These are phyloP conservation scores for Drosophila robusta DNA, from an alignment of 2,888 invertebrate species.

Conservation along the genomic window DNA sequence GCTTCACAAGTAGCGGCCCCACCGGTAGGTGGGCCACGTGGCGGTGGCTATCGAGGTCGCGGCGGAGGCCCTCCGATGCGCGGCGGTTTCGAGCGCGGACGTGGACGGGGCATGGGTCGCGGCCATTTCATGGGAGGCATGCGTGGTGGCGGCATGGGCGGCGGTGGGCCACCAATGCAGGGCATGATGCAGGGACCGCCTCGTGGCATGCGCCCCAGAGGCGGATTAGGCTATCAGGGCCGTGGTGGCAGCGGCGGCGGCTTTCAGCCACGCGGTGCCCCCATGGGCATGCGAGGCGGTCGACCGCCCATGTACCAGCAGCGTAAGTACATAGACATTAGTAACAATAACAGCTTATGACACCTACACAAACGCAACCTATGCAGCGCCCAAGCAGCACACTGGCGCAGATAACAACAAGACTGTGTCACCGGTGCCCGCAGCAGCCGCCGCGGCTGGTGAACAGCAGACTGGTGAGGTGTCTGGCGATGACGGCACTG, in stretches of 20 bases:
- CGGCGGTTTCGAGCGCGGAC: slow-evolving; percentile 84
- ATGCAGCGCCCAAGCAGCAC: slow-evolving; percentile 82
- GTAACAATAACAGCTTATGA: neutral
- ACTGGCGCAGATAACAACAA: slow-evolving; percentile 84
- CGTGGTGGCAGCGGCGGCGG: slow-evolving; percentile 76
- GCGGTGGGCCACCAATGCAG: slow-evolving; percentile 78
- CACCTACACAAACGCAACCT: slow-evolving; percentile 8
- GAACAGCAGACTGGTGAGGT: slow-evolving; percentile 42
- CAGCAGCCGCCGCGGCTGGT: slow-evolving; percentile 49
- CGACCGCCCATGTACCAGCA: slow-evolving; percentile 84
- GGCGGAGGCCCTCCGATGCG: slow-evolving; percentile 83
- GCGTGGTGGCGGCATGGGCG: slow-evolving; percentile 81
- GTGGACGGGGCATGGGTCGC: slow-evolving; percentile 84
- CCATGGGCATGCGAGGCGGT: slow-evolving; percentile 83
- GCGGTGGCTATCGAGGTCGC: slow-evolving; percentile 82
- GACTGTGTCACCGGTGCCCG: slow-evolving; percentile 82
- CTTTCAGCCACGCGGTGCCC: slow-evolving; percentile 82
- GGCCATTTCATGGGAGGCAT: slow-evolving; percentile 84
- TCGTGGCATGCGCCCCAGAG: slow-evolving; percentile 82
- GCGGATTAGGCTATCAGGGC: slow-evolving; percentile 80
- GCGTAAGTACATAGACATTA: slow-evolving; percentile 74
- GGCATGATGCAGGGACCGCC: slow-evolving; percentile 80
- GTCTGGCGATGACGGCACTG: slow-evolving; percentile 50
- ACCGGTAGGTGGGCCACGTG: slow-evolving; percentile 80
- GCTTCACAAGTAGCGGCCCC: slow-evolving; percentile 71